phyloP scores from a whole-genome alignment of 2,113 vertebrate species.

The Cyphomyrus plagiostoma region DNA sequence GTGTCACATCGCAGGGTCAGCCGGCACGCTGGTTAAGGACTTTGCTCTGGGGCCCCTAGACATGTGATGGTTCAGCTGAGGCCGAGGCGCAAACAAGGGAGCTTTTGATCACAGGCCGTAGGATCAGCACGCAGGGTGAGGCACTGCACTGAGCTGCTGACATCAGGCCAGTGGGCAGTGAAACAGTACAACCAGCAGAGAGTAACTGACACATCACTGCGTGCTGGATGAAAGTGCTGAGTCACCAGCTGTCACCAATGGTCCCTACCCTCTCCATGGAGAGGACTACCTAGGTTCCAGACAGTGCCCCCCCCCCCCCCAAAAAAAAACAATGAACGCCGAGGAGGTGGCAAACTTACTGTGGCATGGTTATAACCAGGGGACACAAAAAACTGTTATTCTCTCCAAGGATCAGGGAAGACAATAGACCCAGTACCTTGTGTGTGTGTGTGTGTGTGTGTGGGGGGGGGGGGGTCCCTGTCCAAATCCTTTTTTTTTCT shows the following conservation, averaged over 20 bases:
- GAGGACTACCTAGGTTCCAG: neutral
- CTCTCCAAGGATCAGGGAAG: neutral
- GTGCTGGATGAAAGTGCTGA: neutral
- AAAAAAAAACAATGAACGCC: neutral
- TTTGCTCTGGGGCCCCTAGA: neutral
- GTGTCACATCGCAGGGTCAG: neutral
- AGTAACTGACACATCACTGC: neutral
- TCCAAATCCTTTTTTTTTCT: neutral
- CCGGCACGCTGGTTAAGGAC: neutral
- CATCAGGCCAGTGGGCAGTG: neutral
- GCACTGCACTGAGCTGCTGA: neutral
- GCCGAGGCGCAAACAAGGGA: neutral
- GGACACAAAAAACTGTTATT: neutral
- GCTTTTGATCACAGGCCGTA: neutral
- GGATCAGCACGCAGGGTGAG: neutral
- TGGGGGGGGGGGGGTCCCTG: neutral
- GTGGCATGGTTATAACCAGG: neutral
- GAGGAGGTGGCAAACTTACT: neutral
- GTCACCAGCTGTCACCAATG: neutral
- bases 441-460: no score
- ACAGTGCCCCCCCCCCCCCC: neutral
- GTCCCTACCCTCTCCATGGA: neutral
- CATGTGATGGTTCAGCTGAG: neutral
- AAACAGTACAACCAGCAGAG: neutral
- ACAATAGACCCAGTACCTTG: neutral